These are phyloP conservation scores for Threskiornis aethiopicus DNA, from an alignment of 2,797 vertebrate genomes.

Conservation along the genomic window DNA sequence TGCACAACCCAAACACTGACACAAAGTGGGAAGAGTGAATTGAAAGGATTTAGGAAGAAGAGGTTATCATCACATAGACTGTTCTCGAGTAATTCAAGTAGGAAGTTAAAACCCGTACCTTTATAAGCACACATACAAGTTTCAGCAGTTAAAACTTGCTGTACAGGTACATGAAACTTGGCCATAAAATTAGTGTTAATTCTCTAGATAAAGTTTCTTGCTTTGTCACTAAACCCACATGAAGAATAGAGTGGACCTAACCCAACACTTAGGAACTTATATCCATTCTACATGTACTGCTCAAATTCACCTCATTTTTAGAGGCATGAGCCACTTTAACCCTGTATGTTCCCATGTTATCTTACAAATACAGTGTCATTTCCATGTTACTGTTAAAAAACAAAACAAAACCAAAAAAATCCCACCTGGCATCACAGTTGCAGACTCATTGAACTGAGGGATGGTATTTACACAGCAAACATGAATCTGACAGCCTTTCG, in stretches of 20 bases:
- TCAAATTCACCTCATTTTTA: background rate
- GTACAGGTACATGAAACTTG: background rate
- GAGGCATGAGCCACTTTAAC: background rate
- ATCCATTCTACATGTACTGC: background rate
- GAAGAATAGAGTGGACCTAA: background rate
- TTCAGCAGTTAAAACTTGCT: background rate
- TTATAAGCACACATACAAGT: background rate
- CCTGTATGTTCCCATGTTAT: background rate
- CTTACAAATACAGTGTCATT: background rate
- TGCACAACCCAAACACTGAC: background rate
- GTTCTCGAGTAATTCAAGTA: background rate
- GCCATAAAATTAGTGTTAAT: background rate
- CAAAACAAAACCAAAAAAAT: background rate
- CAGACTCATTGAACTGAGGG: background rate
- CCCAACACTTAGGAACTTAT: background rate
- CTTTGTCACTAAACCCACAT: background rate
- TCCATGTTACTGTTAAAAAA: background rate
- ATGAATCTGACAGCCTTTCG: background rate
- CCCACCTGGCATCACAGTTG: background rate
- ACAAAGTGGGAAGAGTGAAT: background rate
- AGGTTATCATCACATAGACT: background rate
- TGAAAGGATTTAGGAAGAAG: background rate
- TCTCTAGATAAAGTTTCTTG: background rate
- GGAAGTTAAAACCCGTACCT: background rate
- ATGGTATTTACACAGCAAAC: background rate